Base-by-base conservation (phyloP, 2,797 vertebrate species). In the Echiichthys vipera region DNA sequence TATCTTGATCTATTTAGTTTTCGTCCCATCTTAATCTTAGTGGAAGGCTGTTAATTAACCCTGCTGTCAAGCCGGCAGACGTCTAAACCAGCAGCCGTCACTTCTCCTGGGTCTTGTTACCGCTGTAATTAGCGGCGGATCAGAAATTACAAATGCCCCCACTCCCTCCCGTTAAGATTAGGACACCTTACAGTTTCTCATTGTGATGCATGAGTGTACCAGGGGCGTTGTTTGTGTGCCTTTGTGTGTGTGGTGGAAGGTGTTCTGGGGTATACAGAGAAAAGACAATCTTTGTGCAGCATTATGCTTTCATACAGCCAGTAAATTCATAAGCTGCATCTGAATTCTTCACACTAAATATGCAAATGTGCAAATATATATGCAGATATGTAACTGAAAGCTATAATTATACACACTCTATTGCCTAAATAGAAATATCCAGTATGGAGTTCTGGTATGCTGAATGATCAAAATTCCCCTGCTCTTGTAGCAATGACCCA, bases 21-120 rank as follows among this genome's bases (percentile, higher is more conserved):
- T 90, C 49, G 81, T 88, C 71, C 87, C 81, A 78, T 91, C 89
- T 93, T 94, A 93, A 93, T 94, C 89, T 92, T 87, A 80, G 86
- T 83, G 84, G 91, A 91, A 90, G 88, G 88, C 89, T 90, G 84
- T 92, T 94, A 94, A 95, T 95, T 94, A 95, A 92, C 91, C 91
- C 86, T 62, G 85, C 93, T 91, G 92, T 94, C 93, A 93, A 89
- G 74, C 56, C 70, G 24, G 69, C 85, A 86, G 87, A 85, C 84
- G 76, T 88, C 91, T 88, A 84, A 88, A 91, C 85, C 90, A 81
- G 87, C 83, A 88, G 84, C 86, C 91, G 76, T 91, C 89, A 88
- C 89, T 89, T 91, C 90, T 93, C 89, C 75, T 43, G 91, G 87
- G 89, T 85, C 90, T 91, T 90, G 90, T 92, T 91, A 89, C 87